Evolutionary conservation across 2,797 vertebrate species (phyloP).

Genomic region (Hypotaenidia philippensis): DNA sequence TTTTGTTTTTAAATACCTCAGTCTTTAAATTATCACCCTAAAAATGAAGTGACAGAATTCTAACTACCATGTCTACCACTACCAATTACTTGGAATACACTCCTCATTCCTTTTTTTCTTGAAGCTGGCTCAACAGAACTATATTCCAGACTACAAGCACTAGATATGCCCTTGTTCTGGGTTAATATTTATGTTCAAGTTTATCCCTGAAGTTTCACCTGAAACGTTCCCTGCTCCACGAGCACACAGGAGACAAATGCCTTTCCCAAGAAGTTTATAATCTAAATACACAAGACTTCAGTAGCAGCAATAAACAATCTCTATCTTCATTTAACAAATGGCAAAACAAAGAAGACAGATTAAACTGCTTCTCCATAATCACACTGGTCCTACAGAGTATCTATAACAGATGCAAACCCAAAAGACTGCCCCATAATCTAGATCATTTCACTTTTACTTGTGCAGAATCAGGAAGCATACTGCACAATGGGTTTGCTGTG

Average conservation of each 20-base stretch:
- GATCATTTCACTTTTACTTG: background rate
- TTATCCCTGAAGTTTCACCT: background rate
- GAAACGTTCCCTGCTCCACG: background rate
- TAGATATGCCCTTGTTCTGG: rapidly evolving
- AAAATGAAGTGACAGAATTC: background rate
- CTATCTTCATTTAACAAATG: background rate
- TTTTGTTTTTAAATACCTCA: background rate
- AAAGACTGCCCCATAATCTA: rapidly evolving
- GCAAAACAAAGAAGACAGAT: background rate
- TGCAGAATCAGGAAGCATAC: rapidly evolving
- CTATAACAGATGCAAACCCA: background rate
- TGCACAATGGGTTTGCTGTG: rapidly evolving
- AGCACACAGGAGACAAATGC: background rate
- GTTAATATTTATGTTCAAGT: background rate
- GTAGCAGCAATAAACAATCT: conserved; percentile 1
- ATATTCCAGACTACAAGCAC: background rate
- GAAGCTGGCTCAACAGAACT: background rate
- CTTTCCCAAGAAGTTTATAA: background rate
- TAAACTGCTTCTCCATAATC: background rate
- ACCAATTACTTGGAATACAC: rapidly evolving
- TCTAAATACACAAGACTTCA: background rate
- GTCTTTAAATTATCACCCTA: background rate
- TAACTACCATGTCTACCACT: background rate
- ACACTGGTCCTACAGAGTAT: background rate
- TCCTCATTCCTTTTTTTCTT: background rate